Evolutionary conservation across 2,797 vertebrate genomes (phyloP), one percentile per base, ranked within the genome.

Genomic region (Dicrostonyx torquatus): DNA sequence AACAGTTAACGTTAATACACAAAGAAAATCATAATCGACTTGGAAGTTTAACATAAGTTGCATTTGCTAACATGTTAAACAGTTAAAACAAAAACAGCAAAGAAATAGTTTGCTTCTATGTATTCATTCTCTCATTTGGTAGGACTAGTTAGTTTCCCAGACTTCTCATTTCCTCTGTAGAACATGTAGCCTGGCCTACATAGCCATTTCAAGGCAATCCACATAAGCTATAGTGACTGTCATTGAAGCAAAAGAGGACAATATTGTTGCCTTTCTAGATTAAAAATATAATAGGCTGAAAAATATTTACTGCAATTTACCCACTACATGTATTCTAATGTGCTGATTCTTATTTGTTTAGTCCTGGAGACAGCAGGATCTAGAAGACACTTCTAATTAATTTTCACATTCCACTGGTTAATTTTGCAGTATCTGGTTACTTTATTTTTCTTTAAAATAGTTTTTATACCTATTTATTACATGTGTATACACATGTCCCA

Each of bases 401-500:
- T 91, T 95, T 76, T 93, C 34, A 94, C 24, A 84, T 87, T 76
- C 13, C 78, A 20, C 37, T 93, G 22, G 29, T 87, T 90, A 68
- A 86, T 70, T 90, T 53, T 79, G 18, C 4, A 83, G 4, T 53
- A 66, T 62, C 43, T 73, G 18, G 60, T 85, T 17, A 89, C 17
- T 70, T 3, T 60, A 3, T 37, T 76, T 75, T 75, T 43, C 29
- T 76, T 75, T 90, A 5, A 85, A 88, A 73, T 22, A 72, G 50
- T 73, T 58, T 72, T 31, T 58, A 58, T 43, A 22, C 24, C 5
- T 73, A 87, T 58, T 31, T 90, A 53, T 87, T 66, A 5, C 18
- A 5, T 75, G 40, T 60, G 50, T 43, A 8, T 11, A 50, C 24
- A 53, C 2, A 9, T 40, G n/a, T 22, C 68, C 37, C 26, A 73